Base-by-base conservation (phyloP, 2,888 invertebrate species). In the Ametastegia equiseti region DNA sequence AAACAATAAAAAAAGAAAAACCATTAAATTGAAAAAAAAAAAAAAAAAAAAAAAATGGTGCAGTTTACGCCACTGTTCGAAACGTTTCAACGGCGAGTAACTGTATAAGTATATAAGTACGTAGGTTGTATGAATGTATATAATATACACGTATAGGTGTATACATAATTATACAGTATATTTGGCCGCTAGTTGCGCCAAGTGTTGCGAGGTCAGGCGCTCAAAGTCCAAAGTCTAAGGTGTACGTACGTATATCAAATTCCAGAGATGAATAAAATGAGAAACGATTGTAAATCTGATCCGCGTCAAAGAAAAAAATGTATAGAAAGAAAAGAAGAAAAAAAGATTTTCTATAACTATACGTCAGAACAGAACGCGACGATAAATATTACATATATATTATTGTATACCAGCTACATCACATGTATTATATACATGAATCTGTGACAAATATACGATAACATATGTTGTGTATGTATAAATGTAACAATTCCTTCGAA, bases 211-310 rank as follows among this genome's bases (percentile, higher is more conserved):
- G 67, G 39, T 36, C 67, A 67, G n/a, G 9, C 23, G 67, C 39
- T 67, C 67, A 67, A 67, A 67, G 67, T 67, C 67, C 67, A 39
- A 67, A 67, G 67, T 67, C 39, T 67, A 19, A 60, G 60, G 30
- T 60, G 60, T 39, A n/a, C n/a, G n/a, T n/a, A n/a, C n/a, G n/a
- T n/a, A 7, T 67, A 67, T 39, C 67, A 67, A 67, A 67, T 39
- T n/a, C 67, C 13, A 33, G 39, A 39, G 19, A 19, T 39, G 1
- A 67, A 67, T 19, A 60, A 27, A 36, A 19, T 39, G 9, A 7
- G 30, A 60, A 30, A 60, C 13, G 60, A 54, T 54, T 54, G 19
- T 54, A 54, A 54, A 54, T 54, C 54, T 54, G 54, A n/a, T n/a
- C n/a, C n/a, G n/a, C n/a, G n/a, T n/a, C n/a, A n/a, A n/a, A n/a